Conservation (phyloP, 2,113 vertebrate species). For the Trichechus manatus region DNA sequence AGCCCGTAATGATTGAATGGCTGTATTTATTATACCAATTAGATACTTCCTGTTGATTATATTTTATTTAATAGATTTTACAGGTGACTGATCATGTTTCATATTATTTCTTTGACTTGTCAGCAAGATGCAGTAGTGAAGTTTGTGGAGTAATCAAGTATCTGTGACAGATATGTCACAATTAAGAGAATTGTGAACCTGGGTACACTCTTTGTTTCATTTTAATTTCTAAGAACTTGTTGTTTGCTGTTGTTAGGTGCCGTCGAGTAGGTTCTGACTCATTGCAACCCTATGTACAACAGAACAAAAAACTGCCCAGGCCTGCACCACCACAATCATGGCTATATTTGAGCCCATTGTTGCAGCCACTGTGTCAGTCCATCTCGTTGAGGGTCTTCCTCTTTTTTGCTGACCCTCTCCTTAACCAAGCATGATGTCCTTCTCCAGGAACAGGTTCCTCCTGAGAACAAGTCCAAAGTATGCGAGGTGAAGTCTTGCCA, state of each 20-base stretch:
- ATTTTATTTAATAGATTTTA: background rate
- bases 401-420: background rate
- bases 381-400: too few species aligned
- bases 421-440: background rate
- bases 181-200: background rate
- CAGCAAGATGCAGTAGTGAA: background rate
- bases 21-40: background rate
- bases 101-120: background rate
- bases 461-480: background rate
- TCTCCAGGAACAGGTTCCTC: background rate
- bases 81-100: background rate
- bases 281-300: background rate
- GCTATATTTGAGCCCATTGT: background rate
- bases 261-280: background rate
- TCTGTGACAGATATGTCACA: background rate
- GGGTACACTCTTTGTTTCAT: background rate
- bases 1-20: background rate
- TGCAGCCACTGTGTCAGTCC: background rate
- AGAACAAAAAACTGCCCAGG: background rate
- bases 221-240: background rate
- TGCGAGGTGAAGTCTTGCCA: background rate
- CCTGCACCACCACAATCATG: background rate
- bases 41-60: background rate
- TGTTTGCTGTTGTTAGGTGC: too few species aligned
- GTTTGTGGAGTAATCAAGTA: background rate